Evolutionary conservation across 2,888 invertebrate species (phyloP).

Genomic region (Macropis europaea): DNA sequence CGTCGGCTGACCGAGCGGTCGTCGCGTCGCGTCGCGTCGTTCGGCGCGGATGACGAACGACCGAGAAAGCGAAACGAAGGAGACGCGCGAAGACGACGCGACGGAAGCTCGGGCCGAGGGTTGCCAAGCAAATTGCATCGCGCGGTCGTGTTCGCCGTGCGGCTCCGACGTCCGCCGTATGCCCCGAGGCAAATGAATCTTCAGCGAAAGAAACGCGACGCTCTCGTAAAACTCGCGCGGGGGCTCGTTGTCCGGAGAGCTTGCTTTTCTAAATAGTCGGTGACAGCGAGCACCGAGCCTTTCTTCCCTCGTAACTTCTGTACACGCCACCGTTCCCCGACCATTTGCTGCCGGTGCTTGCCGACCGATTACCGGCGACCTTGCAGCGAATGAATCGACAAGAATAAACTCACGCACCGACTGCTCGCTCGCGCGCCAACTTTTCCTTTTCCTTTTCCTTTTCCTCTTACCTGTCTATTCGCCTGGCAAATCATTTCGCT

Average conservation of each 20-base stretch:
- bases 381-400: constrained; percentile 16
- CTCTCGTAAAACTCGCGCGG: constrained; percentile 40
- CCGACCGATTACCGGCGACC: constrained; percentile 1
- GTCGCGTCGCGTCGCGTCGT: constrained; percentile 2
- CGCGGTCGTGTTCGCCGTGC: constrained; percentile 7
- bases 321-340: neutral
- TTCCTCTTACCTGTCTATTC: too few relatives aligned
- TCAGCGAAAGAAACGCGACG: constrained; percentile 36
- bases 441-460: too few relatives aligned
- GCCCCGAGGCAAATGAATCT: constrained; percentile 40
- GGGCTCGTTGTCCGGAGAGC: neutral
- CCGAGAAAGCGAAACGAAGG: neutral
- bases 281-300: constrained; percentile 23
- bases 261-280: constrained; percentile 42
- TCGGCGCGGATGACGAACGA: neutral
- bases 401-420: constrained; percentile 21
- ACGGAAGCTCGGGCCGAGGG: constrained; percentile 10
- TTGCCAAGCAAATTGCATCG: constrained; percentile 29
- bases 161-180: constrained; percentile 6
- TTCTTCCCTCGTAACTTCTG: constrained; percentile 23
- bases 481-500: too few relatives aligned
- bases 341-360: neutral
- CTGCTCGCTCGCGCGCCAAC: too few relatives aligned
- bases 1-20: neutral
- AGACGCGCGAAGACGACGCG: neutral